Evolutionary conservation across 2,888 invertebrate genomes (phyloP).

Genomic region (Gandaritis pyraliata): DNA sequence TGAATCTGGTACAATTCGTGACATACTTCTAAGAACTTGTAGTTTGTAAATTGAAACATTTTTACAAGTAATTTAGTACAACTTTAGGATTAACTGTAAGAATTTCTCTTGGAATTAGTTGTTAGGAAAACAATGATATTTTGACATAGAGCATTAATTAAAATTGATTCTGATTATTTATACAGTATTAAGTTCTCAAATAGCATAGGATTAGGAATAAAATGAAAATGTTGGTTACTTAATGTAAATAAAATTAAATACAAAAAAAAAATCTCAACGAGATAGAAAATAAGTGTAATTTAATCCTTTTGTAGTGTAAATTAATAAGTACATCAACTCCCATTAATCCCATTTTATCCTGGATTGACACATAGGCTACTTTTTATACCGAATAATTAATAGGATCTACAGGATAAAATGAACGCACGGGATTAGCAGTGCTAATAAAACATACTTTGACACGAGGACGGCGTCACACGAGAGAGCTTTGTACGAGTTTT

Average conservation of each 20-base stretch:
- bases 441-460: too few relatives aligned
- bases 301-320: too few relatives aligned
- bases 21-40: slow-evolving; percentile 75
- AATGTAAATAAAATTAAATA: slow-evolving; percentile 78
- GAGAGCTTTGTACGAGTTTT: too few relatives aligned
- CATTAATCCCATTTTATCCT: too few relatives aligned
- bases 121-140: slow-evolving; percentile 63
- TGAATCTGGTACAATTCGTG: slow-evolving; percentile 79
- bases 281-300: too few relatives aligned
- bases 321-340: too few relatives aligned
- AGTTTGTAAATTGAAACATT: slow-evolving; percentile 70
- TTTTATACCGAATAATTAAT: too few relatives aligned
- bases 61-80: slow-evolving; percentile 65
- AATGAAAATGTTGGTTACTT: slow-evolving; percentile 68
- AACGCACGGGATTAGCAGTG: too few relatives aligned
- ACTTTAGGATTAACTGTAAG: slow-evolving; percentile 75
- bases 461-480: too few relatives aligned
- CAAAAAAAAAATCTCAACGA: too few relatives aligned
- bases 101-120: slow-evolving; percentile 62
- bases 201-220: slow-evolving; percentile 70
- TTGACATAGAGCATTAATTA: slow-evolving; percentile 69
- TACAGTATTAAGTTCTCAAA: slow-evolving; percentile 83
- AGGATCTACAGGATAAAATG: too few relatives aligned
- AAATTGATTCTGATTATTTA: slow-evolving; percentile 63
- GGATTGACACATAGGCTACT: too few relatives aligned